These are phyloP conservation scores for Neosilurus mollespiculum DNA, from an alignment of 2,797 vertebrate species.

Conservation along the genomic window DNA sequence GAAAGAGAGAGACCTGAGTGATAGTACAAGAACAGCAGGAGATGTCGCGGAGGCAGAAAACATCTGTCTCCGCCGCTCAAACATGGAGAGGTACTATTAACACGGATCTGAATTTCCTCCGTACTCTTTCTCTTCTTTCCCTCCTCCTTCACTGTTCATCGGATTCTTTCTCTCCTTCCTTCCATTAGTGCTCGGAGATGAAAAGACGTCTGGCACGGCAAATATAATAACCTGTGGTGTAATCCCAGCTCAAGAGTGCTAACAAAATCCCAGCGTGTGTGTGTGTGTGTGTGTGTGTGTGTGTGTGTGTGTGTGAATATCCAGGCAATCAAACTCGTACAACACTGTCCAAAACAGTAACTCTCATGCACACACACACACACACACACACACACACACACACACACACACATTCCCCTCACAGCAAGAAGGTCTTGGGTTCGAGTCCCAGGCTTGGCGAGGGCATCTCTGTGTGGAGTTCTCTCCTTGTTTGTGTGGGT, in stretches of 20 bases:
- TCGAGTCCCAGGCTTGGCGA: no score
- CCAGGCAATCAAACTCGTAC: not conserved
- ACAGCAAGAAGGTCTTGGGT: no score
- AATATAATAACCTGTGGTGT: conserved; percentile 5
- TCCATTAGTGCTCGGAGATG: conserved; percentile 1
- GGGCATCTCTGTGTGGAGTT: no score
- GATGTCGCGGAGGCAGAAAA: conserved; percentile 18
- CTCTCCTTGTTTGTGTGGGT: no score
- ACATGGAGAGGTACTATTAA: conserved; percentile 38
- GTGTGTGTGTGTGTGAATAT: not conserved
- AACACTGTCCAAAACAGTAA: not conserved
- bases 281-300: not conserved
- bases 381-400: no score
- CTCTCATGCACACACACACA: not conserved
- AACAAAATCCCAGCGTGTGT: not conserved
- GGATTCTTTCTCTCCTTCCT: not conserved
- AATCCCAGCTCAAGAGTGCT: not conserved
- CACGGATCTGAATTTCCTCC: conserved; percentile 29
- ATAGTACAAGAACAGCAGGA: conserved; percentile 52
- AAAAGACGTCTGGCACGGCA: conserved; percentile 13
- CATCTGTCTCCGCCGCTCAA: conserved; percentile 40
- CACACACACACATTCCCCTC: no score
- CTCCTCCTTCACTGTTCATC: not conserved
- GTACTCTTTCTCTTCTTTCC: conserved; percentile 9
- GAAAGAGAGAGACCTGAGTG: conserved; percentile 40